Conservation (phyloP, 2,888 invertebrate species). For the Polymixis flavicincta region DNA sequence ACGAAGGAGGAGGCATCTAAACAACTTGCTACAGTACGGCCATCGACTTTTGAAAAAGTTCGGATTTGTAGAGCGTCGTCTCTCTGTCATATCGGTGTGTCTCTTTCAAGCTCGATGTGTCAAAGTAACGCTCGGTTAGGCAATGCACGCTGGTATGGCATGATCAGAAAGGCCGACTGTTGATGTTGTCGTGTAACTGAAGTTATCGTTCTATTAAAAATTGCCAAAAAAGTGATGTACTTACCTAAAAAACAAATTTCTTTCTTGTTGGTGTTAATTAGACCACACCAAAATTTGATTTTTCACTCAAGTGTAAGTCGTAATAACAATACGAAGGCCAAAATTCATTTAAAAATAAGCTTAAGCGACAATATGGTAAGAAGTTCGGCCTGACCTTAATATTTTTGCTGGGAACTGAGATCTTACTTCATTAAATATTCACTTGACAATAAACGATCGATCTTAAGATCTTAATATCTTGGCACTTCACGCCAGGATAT, state of each 20-base stretch:
- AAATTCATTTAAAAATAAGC: background rate
- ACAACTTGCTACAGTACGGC: constrained; percentile 35
- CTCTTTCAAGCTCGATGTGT: constrained; percentile 12
- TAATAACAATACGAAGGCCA: background rate
- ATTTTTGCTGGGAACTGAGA: background rate
- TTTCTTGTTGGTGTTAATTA: background rate
- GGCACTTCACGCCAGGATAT: too few species aligned
- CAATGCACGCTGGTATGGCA: constrained; percentile 7
- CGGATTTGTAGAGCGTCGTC: constrained; percentile 13
- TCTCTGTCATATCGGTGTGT: background rate
- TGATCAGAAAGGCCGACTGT: constrained; percentile 46
- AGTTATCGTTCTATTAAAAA: background rate
- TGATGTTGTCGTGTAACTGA: constrained; percentile 42
- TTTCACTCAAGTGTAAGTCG: background rate
- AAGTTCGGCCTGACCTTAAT: background rate
- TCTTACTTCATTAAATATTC: background rate
- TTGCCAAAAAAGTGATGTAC: background rate
- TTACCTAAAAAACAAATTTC: background rate
- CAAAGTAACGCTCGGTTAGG: background rate
- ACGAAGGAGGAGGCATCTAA: constrained; percentile 80
- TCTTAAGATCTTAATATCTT: background rate
- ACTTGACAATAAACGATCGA: background rate
- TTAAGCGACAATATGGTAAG: background rate
- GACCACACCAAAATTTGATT: background rate
- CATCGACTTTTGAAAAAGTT: constrained; percentile 19